Percentiles rank a stretch among this genome's conserved stretches.
These are phyloP conservation scores for Papilio demoleus DNA, from an alignment of 2,888 invertebrate genomes.

Conservation along the genomic window DNA sequence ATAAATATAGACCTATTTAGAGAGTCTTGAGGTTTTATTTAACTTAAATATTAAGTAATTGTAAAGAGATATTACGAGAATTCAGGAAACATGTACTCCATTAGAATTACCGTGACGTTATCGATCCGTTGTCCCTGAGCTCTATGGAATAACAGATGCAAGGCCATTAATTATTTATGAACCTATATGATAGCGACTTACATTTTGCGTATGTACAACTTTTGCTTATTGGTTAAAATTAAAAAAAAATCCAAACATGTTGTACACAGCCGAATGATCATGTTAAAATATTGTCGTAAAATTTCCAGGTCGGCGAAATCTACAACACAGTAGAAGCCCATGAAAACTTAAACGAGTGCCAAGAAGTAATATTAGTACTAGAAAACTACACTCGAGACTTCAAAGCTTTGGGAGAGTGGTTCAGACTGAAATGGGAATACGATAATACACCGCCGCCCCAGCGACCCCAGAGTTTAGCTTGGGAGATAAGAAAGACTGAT, in stretches of 20 bases:
- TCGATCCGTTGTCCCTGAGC: slow-evolving; percentile 22
- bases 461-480: slow-evolving; percentile 94
- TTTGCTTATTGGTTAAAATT: too few relatives aligned
- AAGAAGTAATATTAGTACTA: slow-evolving; percentile 97
- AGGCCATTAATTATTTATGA: not conserved
- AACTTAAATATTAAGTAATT: too few relatives aligned
- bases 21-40: too few relatives aligned
- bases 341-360: slow-evolving; percentile 96
- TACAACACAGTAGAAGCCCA: slow-evolving; percentile 98
- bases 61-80: not conserved
- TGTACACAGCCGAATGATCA: too few relatives aligned
- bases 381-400: slow-evolving; percentile 98
- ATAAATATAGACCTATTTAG: too few relatives aligned
- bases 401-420: slow-evolving; percentile 96
- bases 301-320: slow-evolving; percentile 90
- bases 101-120: slow-evolving; percentile 12
- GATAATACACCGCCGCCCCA: slow-evolving; percentile 94
- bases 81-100: not conserved
- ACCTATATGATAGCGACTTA: not conserved
- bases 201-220: too few relatives aligned
- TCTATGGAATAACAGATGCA: slow-evolving; percentile 26
- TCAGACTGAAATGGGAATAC: slow-evolving; percentile 96
- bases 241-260: too few relatives aligned
- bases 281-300: not conserved
- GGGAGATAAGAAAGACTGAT: slow-evolving; percentile 97